Base-by-base conservation (phyloP, 2,888 invertebrate species). In the Ametastegia equiseti region DNA sequence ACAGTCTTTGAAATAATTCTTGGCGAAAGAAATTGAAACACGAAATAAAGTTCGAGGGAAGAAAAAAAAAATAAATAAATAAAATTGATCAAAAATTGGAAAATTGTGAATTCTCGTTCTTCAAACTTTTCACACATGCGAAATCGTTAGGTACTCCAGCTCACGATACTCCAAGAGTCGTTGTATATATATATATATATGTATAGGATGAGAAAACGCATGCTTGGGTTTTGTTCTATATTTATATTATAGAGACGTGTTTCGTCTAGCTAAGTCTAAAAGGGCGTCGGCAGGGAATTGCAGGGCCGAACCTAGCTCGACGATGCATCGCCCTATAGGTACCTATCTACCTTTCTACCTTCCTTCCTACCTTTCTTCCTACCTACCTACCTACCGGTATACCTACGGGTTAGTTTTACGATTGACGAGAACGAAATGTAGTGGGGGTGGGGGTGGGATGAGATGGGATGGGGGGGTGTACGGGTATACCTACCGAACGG, bases 361-460 rank as follows among this genome's bases (percentile, higher is more conserved):
- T 1, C 1, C 54, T 54, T 9, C 1, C 5, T 63, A 33, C 63
- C 33, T 57, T 11, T 0, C 33, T 57, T 11, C 2, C 9, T 57
- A 27, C 27, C 57, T 27, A 57, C 9, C 57, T 57, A 57, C 7
- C 57, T 65, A 84, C 83, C 82, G 81, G 83, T 83, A 83, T 84
- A 84, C 84, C 84, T 82, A 84, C 84, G 82, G 83, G 83, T 81
- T 83, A 81, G 86, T 88, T 88, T 89, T 89, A 90, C 85, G 88
- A 88, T 88, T 88, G 84, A 85, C 83, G 84, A 82, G 83, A 84
- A 84, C 84, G 80, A 81, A 80, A 81, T 81, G 75, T 80, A 83
- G 86, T 82, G 84, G 84, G 86, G 84, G 81, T 81, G 81, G 81
- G 81, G 63, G 27, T 27, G 63, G 33, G 9, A 19, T 7, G 11